A percentile compares a stretch with the other conserved stretches of the same genome.
These are phyloP conservation scores for Aphaenogaster floridana DNA, from an alignment of 1,140 invertebrate genomes.

Conservation along the genomic window DNA sequence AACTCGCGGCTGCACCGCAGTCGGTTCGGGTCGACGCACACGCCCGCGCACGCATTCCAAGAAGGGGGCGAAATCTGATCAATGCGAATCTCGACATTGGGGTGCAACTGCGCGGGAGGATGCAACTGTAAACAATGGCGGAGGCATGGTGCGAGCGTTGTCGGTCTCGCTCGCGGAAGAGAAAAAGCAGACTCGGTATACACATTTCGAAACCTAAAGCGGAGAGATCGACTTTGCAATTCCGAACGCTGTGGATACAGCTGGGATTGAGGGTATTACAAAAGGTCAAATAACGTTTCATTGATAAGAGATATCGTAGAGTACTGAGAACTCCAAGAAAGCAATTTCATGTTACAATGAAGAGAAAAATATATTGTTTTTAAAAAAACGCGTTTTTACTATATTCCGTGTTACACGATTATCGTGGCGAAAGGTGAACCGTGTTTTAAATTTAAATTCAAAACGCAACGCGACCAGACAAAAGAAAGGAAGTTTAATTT, in stretches of 20 bases:
- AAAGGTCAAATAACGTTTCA: slow-evolving; percentile 13
- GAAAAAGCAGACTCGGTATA: not conserved
- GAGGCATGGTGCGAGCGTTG: slow-evolving; percentile 8
- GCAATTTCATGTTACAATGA: slow-evolving; percentile 1
- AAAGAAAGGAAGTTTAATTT: slow-evolving; percentile 38
- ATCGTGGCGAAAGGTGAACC: not conserved
- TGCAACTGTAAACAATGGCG: slow-evolving; percentile 20
- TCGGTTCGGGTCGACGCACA: slow-evolving; percentile 48
- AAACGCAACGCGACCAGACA: slow-evolving; percentile 8
- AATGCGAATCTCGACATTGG: slow-evolving; percentile 47
- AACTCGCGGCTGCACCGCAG: slow-evolving; percentile 33
- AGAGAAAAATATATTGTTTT: slow-evolving; percentile 8
- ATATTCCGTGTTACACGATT: not conserved
- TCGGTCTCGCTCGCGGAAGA: not conserved
- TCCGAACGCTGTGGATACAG: not conserved
- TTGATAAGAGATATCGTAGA: not conserved
- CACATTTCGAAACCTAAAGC: slow-evolving; percentile 22
- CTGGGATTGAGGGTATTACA: not conserved
- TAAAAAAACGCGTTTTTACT: slow-evolving; percentile 10
- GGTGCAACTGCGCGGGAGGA: slow-evolving; percentile 26
- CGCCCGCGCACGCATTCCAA: slow-evolving; percentile 11
- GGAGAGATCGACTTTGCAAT: not conserved
- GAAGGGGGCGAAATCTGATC: slow-evolving; percentile 61
- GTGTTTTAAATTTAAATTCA: slow-evolving; percentile 49
- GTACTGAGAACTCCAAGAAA: not conserved